These are phyloP conservation scores for Fukomys damarensis DNA, from an alignment of 2,113 vertebrate species.

Conservation along the genomic window DNA sequence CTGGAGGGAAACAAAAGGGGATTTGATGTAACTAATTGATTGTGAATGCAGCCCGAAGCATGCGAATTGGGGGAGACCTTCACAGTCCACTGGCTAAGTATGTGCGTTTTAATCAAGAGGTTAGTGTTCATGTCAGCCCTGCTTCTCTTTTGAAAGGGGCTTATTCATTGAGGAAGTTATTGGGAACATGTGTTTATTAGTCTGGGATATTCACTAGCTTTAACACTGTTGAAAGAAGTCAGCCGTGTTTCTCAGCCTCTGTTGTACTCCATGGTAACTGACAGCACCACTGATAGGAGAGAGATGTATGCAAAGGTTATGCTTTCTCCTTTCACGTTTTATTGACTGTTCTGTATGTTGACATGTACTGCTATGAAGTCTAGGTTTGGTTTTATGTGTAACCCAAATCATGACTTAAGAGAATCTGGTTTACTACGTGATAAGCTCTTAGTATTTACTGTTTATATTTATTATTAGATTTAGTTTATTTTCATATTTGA, in stretches of 20 bases:
- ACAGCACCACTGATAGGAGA: conserved; percentile 31
- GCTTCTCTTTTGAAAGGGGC: conserved; percentile 81
- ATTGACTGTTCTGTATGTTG: conserved; percentile 49
- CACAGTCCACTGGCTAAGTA: conserved; percentile 76
- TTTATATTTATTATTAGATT: conserved; percentile 66
- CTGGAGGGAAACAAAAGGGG: conserved; percentile 73
- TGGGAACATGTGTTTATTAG: conserved; percentile 85
- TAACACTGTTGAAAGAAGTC: conserved; percentile 78
- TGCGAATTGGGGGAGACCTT: conserved; percentile 45
- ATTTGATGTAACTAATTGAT: conserved; percentile 80
- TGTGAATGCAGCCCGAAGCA: conserved; percentile 73
- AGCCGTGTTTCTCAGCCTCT: conserved; percentile 71
- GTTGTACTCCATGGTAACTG: conserved; percentile 66
- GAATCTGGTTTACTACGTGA: conserved; percentile 44
- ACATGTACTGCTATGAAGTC: conserved; percentile 29
- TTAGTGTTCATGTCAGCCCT: conserved; percentile 80
- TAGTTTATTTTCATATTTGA: conserved; percentile 59
- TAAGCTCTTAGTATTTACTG: conserved; percentile 73
- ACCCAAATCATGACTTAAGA: conserved; percentile 19
- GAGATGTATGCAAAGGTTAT: conserved; percentile 39
- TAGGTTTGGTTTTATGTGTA: conserved; percentile 52
- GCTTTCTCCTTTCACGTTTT: conserved; percentile 55
- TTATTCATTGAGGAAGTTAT: conserved; percentile 80
- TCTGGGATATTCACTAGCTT: conserved; percentile 71
- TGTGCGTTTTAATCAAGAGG: conserved; percentile 79